Percentiles rank a stretch among this genome's conserved stretches.
Conservation (phyloP, 2,888 invertebrate genomes). For the Orthosia incerta region DNA sequence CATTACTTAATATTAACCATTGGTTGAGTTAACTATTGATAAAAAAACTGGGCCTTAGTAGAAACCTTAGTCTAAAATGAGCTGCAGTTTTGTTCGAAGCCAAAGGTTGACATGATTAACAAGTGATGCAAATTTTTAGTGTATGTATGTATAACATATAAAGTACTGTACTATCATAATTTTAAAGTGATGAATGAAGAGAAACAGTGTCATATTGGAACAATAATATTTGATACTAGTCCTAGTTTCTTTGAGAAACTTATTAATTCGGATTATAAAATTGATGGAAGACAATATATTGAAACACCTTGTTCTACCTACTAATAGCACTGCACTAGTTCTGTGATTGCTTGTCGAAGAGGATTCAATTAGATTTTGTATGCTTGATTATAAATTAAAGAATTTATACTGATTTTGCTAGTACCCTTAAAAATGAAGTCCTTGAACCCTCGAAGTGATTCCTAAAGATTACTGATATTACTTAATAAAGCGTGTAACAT, state of each 20-base stretch:
- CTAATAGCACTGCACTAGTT: not conserved
- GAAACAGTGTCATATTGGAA: slow-evolving; percentile 9
- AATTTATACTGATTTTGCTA: slow-evolving; percentile 28
- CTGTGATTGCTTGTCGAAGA: slow-evolving; percentile 6
- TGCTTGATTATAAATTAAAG: slow-evolving; percentile 22
- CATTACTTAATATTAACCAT: no score
- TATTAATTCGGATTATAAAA: not conserved
- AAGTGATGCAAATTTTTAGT: slow-evolving; percentile 38
- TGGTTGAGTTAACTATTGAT: no score
- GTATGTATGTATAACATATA: not conserved
- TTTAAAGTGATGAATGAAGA: slow-evolving; percentile 6
- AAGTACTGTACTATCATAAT: slow-evolving; percentile 29
- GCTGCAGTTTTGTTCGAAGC: no score
- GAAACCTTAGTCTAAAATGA: no score
- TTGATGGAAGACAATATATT: not conserved
- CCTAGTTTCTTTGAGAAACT: not conserved
- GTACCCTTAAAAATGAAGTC: not conserved
- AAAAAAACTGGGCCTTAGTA: no score
- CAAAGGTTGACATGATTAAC: slow-evolving; percentile 1
- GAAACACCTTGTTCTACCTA: not conserved
- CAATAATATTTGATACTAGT: slow-evolving; percentile 3
- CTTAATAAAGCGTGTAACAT: slow-evolving; percentile 26
- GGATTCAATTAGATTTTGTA: slow-evolving; percentile 22
- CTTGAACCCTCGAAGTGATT: slow-evolving; percentile 16
- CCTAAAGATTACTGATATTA: slow-evolving; percentile 41